A percentile compares a stretch with the other conserved stretches of the same genome.
Evolutionary conservation across 2,797 vertebrate species (phyloP).

Genomic region (Manis crassicaudata): DNA sequence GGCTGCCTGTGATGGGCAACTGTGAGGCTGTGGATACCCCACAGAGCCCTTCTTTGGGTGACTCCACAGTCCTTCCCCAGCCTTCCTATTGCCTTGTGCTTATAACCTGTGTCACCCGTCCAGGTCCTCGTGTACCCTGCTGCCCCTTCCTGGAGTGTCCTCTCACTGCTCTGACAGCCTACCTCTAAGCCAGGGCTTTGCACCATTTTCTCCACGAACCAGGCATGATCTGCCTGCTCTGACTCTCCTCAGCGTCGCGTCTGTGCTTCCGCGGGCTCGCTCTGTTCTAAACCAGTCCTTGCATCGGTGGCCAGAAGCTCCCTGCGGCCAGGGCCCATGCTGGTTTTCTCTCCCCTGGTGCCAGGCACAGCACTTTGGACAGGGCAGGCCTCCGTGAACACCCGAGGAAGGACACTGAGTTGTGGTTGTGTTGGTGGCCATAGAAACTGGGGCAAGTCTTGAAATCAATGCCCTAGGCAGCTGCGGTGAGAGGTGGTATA

Average conservation of each 20-base stretch:
- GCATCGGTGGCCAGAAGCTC: not conserved
- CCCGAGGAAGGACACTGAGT: not conserved
- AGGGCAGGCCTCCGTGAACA: not conserved
- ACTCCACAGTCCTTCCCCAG: not conserved
- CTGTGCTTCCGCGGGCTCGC: not conserved
- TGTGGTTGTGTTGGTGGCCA: not conserved
- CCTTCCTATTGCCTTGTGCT: not conserved
- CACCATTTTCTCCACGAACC: not conserved
- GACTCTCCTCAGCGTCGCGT: not conserved
- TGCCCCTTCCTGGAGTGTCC: fast-evolving
- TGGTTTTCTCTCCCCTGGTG: not conserved
- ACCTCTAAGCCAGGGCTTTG: not conserved
- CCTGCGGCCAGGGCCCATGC: not conserved
- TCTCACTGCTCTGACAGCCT: not conserved
- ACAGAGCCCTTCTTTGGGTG: not conserved
- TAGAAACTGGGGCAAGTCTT: not conserved
- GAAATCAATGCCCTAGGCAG: not conserved
- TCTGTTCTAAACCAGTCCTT: not conserved
- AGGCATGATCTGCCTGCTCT: not conserved
- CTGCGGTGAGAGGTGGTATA: not conserved
- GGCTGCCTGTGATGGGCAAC: not conserved
- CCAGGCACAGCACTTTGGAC: not conserved
- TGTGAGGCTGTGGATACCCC: not conserved
- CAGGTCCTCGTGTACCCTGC: not conserved
- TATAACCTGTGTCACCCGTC: not conserved